phyloP scores from a whole-genome alignment of 2,113 vertebrate species.

The Oreochromis niloticus region DNA sequence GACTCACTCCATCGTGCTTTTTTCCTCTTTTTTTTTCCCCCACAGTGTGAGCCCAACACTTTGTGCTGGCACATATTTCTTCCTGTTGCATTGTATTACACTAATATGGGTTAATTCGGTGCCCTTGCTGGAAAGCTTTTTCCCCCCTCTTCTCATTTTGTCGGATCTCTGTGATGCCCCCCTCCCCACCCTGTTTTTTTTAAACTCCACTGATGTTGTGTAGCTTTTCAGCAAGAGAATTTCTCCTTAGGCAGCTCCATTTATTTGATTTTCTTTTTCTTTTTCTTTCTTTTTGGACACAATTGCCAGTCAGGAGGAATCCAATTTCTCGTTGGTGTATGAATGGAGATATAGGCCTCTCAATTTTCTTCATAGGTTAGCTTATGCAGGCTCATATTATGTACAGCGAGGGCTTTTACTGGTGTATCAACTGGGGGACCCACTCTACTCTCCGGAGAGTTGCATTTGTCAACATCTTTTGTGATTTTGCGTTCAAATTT shows the following conservation, averaged over 20 bases:
- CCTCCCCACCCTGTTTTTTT: background rate
- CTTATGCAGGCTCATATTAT: background rate
- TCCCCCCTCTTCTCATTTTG: background rate
- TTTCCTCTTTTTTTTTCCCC: background rate
- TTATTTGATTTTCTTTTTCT: constrained; percentile 22
- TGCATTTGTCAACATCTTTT: background rate
- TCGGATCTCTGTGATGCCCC: background rate
- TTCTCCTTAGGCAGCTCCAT: background rate
- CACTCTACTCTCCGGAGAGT: background rate
- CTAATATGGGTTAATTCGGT: constrained; percentile 30
- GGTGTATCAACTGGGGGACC: background rate
- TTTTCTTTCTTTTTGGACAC: background rate
- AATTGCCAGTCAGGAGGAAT: background rate
- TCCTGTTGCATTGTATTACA: background rate
- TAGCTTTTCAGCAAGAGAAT: background rate
- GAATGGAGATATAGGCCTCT: constrained; percentile 2
- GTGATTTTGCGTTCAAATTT: background rate
- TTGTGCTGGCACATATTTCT: background rate
- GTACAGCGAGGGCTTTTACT: background rate
- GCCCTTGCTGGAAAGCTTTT: background rate
- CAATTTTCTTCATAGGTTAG: constrained; percentile 18
- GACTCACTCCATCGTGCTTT: background rate
- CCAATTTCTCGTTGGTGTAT: background rate
- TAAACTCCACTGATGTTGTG: background rate
- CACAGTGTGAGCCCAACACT: background rate